These are phyloP conservation scores for Lycopodina hypogea DNA, from an alignment of 37 sponge, comb jelly and placozoan species.

Conservation along the genomic window DNA sequence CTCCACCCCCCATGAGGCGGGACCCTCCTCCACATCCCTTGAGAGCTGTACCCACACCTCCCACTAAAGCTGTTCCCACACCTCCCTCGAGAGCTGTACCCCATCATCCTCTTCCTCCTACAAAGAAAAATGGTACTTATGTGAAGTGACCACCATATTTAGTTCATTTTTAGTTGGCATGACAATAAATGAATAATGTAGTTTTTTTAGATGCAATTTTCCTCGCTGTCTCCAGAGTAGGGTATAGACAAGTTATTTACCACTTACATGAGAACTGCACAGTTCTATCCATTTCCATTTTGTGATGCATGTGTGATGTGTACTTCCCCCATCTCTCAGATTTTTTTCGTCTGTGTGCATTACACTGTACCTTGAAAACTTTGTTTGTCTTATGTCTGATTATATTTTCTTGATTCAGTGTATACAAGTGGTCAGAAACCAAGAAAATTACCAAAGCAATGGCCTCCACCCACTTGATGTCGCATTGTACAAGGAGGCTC, in stretches of 20 bases:
- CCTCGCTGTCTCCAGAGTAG: no score
- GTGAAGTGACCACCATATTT: background rate
- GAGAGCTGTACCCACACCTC: slow-evolving; percentile 2
- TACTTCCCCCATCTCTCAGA: no score
- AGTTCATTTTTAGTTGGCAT: background rate
- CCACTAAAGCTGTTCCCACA: background rate
- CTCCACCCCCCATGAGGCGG: background rate
- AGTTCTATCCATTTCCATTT: no score
- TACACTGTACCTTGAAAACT: no score
- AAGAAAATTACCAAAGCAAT: background rate
- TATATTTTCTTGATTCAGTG: no score
- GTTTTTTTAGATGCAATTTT: no score
- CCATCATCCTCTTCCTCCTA: background rate
- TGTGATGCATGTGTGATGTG: no score
- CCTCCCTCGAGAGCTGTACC: background rate
- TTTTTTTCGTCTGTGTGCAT: no score
- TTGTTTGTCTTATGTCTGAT: no score
- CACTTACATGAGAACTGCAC: no score
- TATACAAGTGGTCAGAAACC: slow-evolving; percentile 8
- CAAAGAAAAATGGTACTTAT: background rate
- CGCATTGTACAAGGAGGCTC: background rate
- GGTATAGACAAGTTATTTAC: no score
- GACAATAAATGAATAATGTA: background rate
- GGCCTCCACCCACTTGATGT: slow-evolving; percentile 6
- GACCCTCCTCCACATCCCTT: slow-evolving; percentile 9